Evolutionary conservation across 2,113 vertebrate species (phyloP), one percentile per base, ranked within the genome.

Genomic region (Nerophis lumbriciformis): DNA sequence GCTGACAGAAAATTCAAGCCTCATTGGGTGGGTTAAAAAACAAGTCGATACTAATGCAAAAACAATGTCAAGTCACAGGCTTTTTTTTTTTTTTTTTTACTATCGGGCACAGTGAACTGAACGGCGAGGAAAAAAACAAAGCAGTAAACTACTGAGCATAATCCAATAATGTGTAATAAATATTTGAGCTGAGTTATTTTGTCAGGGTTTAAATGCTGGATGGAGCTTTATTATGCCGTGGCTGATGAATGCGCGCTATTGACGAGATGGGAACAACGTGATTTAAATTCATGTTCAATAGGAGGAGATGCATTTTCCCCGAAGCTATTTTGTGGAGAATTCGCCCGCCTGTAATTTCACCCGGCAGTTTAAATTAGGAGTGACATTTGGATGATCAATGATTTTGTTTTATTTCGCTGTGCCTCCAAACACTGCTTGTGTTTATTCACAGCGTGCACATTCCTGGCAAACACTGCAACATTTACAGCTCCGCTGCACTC

Each of bases 121-220:
- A 69, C 16, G 60, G 45, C 69, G 72, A 77, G 52, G 48, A 11
- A 0, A 79, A 19, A 81, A 83, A 77, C 75, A 83, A 81, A 79
- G 69, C 68, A 11, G 48, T 77, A 44, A 73, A 77, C 63, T 64
- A 63, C 63, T 59, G 57, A 66, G 69, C 66, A 72, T 84, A 79
- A 83, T 83, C 81, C 73, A 76, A 83, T 83, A 72, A 78, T 78
- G 65, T 38, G 74, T 77, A 68, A 85, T 85, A 83, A 83, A 85
- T 83, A 77, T 83, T 71, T 61, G 62, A 75, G 62, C 57, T 55
- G 62, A 81, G 71, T 76, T 65, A 65, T 58, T 85, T 77, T 70
- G 81, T 82, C 73, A 72, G 59, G 69, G 64, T 78, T 79, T 66
- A 65, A 78, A 73, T 60, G 61, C 72, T 38, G 52, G 62, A 76